Percentiles rank a stretch among this genome's conserved stretches.
Conservation (phyloP, 2,113 vertebrate species). For the Porphyrio hochstetteri region DNA sequence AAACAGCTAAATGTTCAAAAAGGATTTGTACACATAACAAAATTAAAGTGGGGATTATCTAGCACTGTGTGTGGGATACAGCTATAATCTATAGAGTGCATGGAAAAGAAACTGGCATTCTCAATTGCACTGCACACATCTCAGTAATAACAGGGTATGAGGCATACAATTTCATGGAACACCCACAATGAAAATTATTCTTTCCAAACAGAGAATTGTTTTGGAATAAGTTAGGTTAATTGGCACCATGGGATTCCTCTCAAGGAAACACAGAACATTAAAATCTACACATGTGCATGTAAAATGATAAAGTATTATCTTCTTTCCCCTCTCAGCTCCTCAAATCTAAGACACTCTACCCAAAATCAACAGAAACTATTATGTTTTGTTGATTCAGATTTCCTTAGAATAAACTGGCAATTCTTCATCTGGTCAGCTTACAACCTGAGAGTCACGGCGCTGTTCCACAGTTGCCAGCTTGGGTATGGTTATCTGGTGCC, state of each 20-base stretch:
- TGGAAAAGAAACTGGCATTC: slow-evolving; percentile 76
- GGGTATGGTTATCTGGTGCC: slow-evolving; percentile 58
- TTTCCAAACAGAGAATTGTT: slow-evolving; percentile 91
- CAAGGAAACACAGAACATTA: slow-evolving; percentile 91
- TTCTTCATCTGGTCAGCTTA: slow-evolving; percentile 71
- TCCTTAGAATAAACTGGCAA: slow-evolving; percentile 79
- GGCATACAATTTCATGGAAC: slow-evolving; percentile 89
- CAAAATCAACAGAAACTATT: slow-evolving; percentile 80
- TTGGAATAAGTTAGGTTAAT: slow-evolving; percentile 92
- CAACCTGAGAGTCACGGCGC: slow-evolving; percentile 29
- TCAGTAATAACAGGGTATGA: slow-evolving; percentile 83
- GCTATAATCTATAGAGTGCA: slow-evolving; percentile 73
- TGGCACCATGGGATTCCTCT: slow-evolving; percentile 88
- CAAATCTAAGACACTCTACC: slow-evolving; percentile 73
- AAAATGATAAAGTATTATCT: slow-evolving; percentile 86
- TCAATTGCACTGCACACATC: slow-evolving; percentile 75
- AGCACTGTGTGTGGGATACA: slow-evolving; percentile 81
- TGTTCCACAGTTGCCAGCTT: slow-evolving; percentile 42
- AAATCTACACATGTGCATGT: slow-evolving; percentile 86
- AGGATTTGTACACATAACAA: slow-evolving; percentile 74
- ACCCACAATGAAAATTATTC: slow-evolving; percentile 92
- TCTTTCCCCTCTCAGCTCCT: slow-evolving; percentile 68
- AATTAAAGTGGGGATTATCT: slow-evolving; percentile 79
- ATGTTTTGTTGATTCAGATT: slow-evolving; percentile 82
- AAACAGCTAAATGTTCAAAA: slow-evolving; percentile 70